Evolutionary conservation across 37 sponge, comb jelly and placozoan species (phyloP).

Genomic region (Oscarella lobularis): DNA sequence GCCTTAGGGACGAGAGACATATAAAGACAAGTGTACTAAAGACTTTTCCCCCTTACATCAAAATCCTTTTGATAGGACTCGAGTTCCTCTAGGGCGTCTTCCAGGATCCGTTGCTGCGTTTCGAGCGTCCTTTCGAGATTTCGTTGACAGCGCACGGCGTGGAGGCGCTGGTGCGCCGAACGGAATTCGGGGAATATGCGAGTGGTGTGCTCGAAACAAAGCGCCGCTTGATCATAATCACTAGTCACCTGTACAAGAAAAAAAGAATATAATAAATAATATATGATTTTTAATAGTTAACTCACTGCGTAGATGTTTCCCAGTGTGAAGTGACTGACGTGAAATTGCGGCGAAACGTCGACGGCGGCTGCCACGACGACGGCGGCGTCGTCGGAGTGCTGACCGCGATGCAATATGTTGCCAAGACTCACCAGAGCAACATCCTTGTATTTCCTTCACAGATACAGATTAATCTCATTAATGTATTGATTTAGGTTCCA

Average conservation of each 20-base stretch:
- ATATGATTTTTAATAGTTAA: too few species aligned
- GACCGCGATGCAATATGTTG: conserved; percentile 44
- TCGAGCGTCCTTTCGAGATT: background rate
- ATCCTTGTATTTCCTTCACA: conserved; percentile 28
- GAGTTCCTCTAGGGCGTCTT: background rate
- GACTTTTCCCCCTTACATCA: background rate
- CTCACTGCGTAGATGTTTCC: conserved; percentile 67
- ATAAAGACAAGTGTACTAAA: too few species aligned
- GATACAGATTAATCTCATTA: background rate
- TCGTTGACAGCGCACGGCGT: background rate
- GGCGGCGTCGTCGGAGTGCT: conserved; percentile 38
- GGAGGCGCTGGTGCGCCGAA: background rate
- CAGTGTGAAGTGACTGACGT: conserved; percentile 40
- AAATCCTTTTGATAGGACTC: background rate
- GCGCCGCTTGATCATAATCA: background rate
- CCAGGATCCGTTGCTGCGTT: background rate
- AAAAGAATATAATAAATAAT: too few species aligned
- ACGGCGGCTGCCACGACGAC: conserved; percentile 25
- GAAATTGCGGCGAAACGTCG: conserved; percentile 15
- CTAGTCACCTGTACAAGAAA: background rate
- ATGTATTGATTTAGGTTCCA: background rate
- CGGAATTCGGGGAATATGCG: background rate
- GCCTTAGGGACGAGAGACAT: too few species aligned
- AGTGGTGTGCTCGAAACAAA: background rate
- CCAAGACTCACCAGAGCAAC: conserved; percentile 54